Base-by-base conservation (phyloP, 1,140 invertebrate genomes). In the Spodoptera litura region DNA sequence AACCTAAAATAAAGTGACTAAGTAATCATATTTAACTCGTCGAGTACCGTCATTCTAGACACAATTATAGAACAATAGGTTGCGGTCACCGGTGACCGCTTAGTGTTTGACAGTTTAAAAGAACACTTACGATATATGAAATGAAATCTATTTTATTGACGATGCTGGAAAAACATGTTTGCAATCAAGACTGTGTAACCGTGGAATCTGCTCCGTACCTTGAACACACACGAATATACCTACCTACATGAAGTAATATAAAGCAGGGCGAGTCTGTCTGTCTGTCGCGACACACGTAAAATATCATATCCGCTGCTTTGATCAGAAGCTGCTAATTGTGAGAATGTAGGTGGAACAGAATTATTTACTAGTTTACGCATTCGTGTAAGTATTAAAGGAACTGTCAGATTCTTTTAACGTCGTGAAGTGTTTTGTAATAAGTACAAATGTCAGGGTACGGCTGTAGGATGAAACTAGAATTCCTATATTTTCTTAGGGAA, bases 231-330 rank as follows among this genome's bases (percentile, higher is more conserved):
- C 62, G 27, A 53, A 76, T 82, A 71, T 6, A 38, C 1, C 20
- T 6, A 38, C 1, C 20, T 20, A 20, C 13, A 56, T 73, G 35
- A 6, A 44, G 38, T 44, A 44, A 64, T 35, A 55, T 62, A 64
- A 53, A 75, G 35, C 59, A 75, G 31, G 51, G 27, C 51, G 52
- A n/a, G 51, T 64, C 44, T 31, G 51, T 62, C 74, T 38, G 61
- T 76, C 59, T 49, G 27, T 31, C 15, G 38, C 74, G 62, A 44
- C 77, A 76, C 76, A 80, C 59, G 71, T 81, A 81, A 87, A 80
- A 70, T 87, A 84, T 83, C 64, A 80, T 86, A 83, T 87, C 86
- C 86, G 86, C 71, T 58, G 49, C 84, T 87, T 86, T 87, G 82
- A 87, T 78, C 55, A 44, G 49, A 38, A n/a, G 72, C 49, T 53